Base-by-base conservation (phyloP, 2,113 vertebrate genomes). In the Neodon shergylaensis region DNA sequence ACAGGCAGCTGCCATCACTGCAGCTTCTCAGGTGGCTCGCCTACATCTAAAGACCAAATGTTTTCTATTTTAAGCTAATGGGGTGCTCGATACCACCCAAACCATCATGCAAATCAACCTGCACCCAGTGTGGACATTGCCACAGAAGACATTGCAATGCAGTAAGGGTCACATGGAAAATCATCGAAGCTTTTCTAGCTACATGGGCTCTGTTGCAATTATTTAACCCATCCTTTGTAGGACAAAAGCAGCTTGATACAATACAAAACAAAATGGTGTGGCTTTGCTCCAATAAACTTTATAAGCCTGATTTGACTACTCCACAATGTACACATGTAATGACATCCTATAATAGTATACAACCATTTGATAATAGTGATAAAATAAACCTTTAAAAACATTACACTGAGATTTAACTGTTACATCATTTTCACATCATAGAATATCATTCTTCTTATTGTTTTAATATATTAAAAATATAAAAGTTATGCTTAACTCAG, bases 71-170 rank as follows among this genome's bases (percentile, higher is more conserved):
- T 13, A 61, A 28, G 16, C 7, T 11, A 31, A 17, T 2, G 7
- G 39, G 9, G 31, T 58, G n/a, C 5, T 68, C n/a, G n/a, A 14
- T n/a, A 31, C 4, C 1, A 1, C 24, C 21, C 22, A 0, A 17
- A 21, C 3, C 36, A 16, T 42, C 28, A 33, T 26, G 28, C 17
- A 33, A 68, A 5, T 68, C 63, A 79, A 54, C 88, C 70, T 0
- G 31, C 33, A 83, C 70, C n/a, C 44, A 33, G 28, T 47, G 28
- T 0, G 1, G 28, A 42, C 1, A 63, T 7, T 49, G 33, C 39
- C 36, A 86, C 22, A 22, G 28, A 63, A 63, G 73, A 44, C 28
- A 19, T 21, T 77, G 19, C 11, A 11, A 7, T 36, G n/a, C 21
- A 86, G 49, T 2, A 73, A 33, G 21, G 11, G 24, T 10, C 66